Base-by-base conservation (phyloP, 2,888 invertebrate species). In the Pherbina coryleti region DNA sequence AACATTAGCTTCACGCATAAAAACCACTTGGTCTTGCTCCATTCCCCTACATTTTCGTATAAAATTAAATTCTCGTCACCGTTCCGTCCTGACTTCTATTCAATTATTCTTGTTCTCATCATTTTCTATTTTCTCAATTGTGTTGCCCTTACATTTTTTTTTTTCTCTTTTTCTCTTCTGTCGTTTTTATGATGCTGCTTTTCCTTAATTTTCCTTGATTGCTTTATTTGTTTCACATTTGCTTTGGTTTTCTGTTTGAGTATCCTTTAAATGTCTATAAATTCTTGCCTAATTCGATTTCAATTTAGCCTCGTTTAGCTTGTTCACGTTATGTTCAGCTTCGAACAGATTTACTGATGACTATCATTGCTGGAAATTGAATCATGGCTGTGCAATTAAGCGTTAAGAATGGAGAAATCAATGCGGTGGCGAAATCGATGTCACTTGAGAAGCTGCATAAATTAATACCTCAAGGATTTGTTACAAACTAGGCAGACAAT, bases 41-140 rank as follows among this genome's bases (percentile, higher is more conserved):
- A 11, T 44, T 44, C 44, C 11, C 11, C 44, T 44, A 11, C 11
- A 44, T 44, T 44, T 44, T 44, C 44, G 44, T 44, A 44, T 44
- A 44, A 28, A 60, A 60, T 60, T 60, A 60, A 60, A 60, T 60
- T 60, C 60, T 60, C 67, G 22, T 37, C 34, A 44, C 19, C 7
- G 44, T 44, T 11, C 66, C n/a, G 34, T n/a, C 22, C 5, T n/a
- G 37, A n/a, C 22, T 60, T 44, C 49, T 22, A 49, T 37, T 67
- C 67, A 44, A 67, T 67, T 67, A 67, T 67, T 22, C 19, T 67
- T 84, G 19, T 22, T 2, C 44, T 11, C 22, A 19, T 66, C 31
- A 4, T 37, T 25, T 11, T 49, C 19, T 22, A 25, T 71, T 25
- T 71, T 71, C 19, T n/a, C 28, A 17, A 11, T 51, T 55, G 51